Evolutionary conservation across 2,797 vertebrate genomes (phyloP).

Genomic region (Etheostoma perlongum): DNA sequence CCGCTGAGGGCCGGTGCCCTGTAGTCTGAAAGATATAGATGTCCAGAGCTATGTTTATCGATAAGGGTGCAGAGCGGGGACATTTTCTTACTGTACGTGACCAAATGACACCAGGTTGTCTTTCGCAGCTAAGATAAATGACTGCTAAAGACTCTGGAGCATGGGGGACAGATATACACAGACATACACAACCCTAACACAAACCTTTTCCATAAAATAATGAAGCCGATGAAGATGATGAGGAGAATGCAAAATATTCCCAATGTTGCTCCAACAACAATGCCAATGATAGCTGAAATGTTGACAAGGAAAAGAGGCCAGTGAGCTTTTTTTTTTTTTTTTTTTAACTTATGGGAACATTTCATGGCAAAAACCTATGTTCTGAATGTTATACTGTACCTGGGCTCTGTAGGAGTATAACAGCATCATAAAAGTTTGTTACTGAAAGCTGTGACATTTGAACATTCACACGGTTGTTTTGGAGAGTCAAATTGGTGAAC

Average conservation of each 20-base stretch:
- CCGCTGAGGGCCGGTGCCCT: no score
- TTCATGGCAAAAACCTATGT: neutral
- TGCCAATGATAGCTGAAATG: slow-evolving; percentile 31
- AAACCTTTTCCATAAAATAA: slow-evolving; percentile 82
- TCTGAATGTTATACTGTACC: slow-evolving; percentile 56
- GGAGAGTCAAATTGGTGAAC: slow-evolving; percentile 67
- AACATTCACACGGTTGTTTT: neutral
- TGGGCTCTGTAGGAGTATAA: slow-evolving; percentile 41
- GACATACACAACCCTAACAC: no score
- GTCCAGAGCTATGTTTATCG: no score
- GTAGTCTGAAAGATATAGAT: no score
- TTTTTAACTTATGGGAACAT: neutral
- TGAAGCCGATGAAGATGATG: slow-evolving; percentile 61
- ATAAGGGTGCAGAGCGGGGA: no score
- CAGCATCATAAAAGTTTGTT: rapidly evolving
- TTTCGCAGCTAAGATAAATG: no score
- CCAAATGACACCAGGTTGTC: no score
- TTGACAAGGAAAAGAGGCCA: slow-evolving; percentile 2
- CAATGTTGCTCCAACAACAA: slow-evolving; percentile 59
- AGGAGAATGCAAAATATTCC: slow-evolving; percentile 67
- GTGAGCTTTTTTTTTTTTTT: slow-evolving; percentile 3
- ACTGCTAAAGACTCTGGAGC: no score
- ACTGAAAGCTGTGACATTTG: slow-evolving; percentile 13
- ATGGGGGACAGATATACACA: no score
- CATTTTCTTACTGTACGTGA: no score